Evolutionary conservation across 2,797 vertebrate species (phyloP).

Genomic region (Okamejei kenojei): DNA sequence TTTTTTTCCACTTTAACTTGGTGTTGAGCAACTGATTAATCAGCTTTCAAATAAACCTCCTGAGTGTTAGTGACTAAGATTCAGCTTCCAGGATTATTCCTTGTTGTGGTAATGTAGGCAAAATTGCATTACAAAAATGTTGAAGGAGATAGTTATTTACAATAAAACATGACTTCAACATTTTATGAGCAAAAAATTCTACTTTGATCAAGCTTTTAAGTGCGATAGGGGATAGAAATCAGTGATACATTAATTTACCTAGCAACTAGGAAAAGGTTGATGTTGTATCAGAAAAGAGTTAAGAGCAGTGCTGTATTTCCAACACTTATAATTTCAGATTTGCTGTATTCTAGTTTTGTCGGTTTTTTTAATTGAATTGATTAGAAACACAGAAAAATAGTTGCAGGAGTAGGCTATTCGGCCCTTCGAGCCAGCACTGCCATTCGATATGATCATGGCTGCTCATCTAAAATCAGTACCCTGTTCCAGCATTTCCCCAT

Average conservation of each 20-base stretch:
- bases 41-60: background rate
- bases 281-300: background rate
- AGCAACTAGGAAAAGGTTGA: background rate
- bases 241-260: background rate
- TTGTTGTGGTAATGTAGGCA: background rate
- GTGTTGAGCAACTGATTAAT: background rate
- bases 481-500: too few species aligned
- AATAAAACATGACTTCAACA: background rate
- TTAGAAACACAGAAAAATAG: too few species aligned
- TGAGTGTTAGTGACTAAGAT: background rate
- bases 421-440: too few species aligned
- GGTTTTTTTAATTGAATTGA: background rate
- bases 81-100: background rate
- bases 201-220: background rate
- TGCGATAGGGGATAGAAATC: background rate
- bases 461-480: too few species aligned
- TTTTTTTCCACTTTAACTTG: background rate
- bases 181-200: background rate
- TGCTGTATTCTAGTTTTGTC: background rate
- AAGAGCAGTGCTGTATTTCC: background rate
- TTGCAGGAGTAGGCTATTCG: too few species aligned
- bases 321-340: background rate
- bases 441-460: too few species aligned
- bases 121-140: background rate
- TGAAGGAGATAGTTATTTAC: background rate